Conservation (phyloP, 2,113 vertebrate genomes). For the Oryzias curvinotus region DNA sequence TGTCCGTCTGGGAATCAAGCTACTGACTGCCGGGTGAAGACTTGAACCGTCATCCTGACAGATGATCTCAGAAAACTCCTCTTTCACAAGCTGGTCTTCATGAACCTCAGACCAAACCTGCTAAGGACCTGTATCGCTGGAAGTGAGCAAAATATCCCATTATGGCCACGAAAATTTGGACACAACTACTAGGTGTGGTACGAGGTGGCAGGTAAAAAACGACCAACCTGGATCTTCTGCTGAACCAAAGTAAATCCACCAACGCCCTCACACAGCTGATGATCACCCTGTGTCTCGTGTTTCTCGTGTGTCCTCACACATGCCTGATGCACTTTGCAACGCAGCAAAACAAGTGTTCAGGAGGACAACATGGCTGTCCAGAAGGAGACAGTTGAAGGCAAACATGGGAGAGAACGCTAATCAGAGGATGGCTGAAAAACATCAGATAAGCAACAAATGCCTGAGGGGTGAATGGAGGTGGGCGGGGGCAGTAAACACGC, state of each 20-base stretch:
- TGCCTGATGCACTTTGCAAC: too few species aligned
- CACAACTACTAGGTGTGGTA: constrained; percentile 16
- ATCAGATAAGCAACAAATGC: too few species aligned
- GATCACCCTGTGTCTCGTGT: constrained; percentile 6
- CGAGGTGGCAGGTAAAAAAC: background rate
- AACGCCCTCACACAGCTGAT: constrained; percentile 14
- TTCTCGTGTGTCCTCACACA: background rate
- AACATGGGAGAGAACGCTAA: too few species aligned
- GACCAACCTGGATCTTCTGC: background rate
- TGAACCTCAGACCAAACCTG: too few species aligned
- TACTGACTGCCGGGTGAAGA: constrained; percentile 36
- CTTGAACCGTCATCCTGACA: constrained; percentile 31
- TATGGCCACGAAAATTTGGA: constrained; percentile 4
- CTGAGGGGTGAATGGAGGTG: too few species aligned
- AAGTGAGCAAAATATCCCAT: constrained; percentile 11
- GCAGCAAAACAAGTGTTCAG: too few species aligned
- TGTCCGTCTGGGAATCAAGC: constrained; percentile 8
- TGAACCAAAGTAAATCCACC: constrained; percentile 28
- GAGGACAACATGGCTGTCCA: too few species aligned
- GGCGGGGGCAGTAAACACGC: too few species aligned
- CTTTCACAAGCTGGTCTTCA: constrained; percentile 19
- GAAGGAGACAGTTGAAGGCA: too few species aligned
- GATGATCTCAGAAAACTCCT: constrained; percentile 48
- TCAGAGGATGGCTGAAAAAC: too few species aligned
- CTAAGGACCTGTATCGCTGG: background rate